Evolutionary conservation across 2,113 vertebrate species (phyloP).

Genomic region (Tragelaphus imberbis): DNA sequence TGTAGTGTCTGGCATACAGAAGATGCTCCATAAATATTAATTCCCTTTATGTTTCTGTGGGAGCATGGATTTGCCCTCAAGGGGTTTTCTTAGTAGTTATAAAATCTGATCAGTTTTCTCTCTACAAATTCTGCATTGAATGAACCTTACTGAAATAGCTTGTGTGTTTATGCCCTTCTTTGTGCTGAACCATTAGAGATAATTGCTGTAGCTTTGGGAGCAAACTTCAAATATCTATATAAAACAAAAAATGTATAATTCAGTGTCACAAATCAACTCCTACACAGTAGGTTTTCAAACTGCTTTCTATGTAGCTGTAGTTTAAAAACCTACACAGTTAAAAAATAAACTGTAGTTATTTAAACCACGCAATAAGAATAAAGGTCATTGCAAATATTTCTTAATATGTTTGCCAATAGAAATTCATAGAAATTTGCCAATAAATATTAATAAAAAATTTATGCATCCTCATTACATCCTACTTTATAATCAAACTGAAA

Average conservation of each 20-base stretch:
- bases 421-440: neutral
- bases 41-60: neutral
- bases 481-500: neutral
- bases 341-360: neutral
- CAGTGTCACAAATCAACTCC: slow-evolving; percentile 41
- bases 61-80: neutral
- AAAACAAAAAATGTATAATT: slow-evolving; percentile 33
- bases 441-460: slow-evolving; percentile 1
- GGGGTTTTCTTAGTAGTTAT: neutral
- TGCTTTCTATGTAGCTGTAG: neutral
- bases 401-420: neutral
- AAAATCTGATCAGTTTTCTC: slow-evolving; percentile 29
- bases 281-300: neutral
- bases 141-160: neutral
- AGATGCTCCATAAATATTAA: neutral
- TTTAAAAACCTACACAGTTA: slow-evolving; percentile 1
- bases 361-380: neutral
- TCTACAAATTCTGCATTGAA: neutral
- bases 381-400: neutral
- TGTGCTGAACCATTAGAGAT: slow-evolving; percentile 3
- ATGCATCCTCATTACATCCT: neutral
- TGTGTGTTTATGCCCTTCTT: neutral
- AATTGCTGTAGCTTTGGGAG: neutral
- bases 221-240: slow-evolving; percentile 25
- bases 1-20: neutral